Conservation (phyloP, 2,797 vertebrate species). For the Neopelma chrysocephalum region DNA sequence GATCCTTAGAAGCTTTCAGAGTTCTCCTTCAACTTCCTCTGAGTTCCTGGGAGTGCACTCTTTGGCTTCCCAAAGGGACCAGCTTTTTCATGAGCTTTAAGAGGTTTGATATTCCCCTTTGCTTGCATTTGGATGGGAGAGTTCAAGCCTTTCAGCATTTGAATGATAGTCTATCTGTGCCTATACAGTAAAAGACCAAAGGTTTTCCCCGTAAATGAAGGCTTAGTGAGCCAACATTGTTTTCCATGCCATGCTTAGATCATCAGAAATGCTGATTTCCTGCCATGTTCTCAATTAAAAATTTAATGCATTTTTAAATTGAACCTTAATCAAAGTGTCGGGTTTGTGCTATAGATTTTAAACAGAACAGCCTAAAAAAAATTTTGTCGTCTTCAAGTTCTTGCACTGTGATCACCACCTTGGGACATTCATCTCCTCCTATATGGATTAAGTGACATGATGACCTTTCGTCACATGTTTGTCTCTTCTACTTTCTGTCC, state of each 20-base stretch:
- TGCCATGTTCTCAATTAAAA: conserved; percentile 20
- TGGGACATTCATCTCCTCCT: not conserved
- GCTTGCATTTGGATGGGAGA: not conserved
- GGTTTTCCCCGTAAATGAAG: not conserved
- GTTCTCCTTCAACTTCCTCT: not conserved
- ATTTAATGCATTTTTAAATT: conserved; percentile 12
- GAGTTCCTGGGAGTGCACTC: not conserved
- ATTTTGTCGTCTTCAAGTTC: not conserved
- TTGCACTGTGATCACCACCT: not conserved
- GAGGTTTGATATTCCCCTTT: not conserved
- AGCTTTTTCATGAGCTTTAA: not conserved
- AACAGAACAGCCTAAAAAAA: not conserved
- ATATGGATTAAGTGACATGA: not conserved
- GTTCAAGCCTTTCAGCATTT: not conserved
- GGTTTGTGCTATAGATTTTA: not conserved
- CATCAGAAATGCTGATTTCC: not conserved
- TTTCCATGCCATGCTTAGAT: not conserved
- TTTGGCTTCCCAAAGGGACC: not conserved
- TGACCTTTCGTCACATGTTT: not conserved
- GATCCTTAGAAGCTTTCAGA: not conserved
- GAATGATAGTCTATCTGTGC: not conserved
- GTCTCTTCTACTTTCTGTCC: not conserved
- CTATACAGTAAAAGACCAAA: not conserved
- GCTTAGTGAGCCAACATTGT: not conserved
- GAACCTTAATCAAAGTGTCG: not conserved